Evolutionary conservation across 1,140 invertebrate genomes (phyloP).

Genomic region (Diachasma alloeum): DNA sequence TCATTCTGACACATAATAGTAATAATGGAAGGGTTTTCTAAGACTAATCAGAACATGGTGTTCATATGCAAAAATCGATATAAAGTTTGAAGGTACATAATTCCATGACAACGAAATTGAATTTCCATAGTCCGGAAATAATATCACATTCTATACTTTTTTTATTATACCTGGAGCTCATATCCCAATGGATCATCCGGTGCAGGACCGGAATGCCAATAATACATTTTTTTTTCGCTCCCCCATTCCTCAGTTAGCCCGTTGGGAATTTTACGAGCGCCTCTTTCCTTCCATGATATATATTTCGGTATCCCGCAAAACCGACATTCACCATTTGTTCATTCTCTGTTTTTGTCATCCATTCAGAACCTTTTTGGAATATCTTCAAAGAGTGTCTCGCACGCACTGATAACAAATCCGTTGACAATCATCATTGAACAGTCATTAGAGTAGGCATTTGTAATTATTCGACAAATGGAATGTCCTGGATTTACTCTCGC

Average conservation of each 20-base stretch:
- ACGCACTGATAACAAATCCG: neutral
- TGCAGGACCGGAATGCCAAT: neutral
- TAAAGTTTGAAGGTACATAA: too few relatives aligned
- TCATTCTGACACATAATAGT: too few relatives aligned
- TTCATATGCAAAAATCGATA: too few relatives aligned
- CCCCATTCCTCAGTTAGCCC: neutral
- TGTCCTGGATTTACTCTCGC: neutral
- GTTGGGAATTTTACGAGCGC: neutral
- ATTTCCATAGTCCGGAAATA: neutral
- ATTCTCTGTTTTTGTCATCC: neutral
- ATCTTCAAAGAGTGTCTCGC: neutral
- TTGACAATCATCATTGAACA: slow-evolving; percentile 4
- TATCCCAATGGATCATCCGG: slow-evolving; percentile 12
- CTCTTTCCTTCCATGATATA: neutral
- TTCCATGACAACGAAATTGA: neutral
- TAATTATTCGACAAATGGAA: neutral
- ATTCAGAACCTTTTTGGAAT: neutral
- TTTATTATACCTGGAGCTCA: neutral
- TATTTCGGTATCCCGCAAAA: neutral
- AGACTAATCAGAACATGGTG: too few relatives aligned
- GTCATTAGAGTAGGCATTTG: neutral
- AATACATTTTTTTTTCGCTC: neutral
- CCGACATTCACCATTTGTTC: neutral
- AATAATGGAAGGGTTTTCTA: too few relatives aligned
- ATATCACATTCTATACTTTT: neutral